phyloP scores from a whole-genome alignment of 2,797 vertebrate genomes.

The Xenopus petersii region DNA sequence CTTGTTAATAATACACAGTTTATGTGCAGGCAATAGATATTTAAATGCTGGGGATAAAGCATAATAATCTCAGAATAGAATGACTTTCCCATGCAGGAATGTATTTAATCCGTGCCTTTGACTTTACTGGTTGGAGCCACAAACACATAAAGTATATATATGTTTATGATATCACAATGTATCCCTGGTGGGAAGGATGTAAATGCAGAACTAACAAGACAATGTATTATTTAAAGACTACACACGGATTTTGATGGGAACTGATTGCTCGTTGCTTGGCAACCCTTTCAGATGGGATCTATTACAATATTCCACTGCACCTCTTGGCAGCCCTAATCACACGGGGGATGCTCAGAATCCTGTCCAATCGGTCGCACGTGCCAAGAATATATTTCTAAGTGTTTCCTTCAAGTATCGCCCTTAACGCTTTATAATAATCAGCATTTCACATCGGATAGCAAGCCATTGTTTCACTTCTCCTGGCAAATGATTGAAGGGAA shows the following conservation, averaged over 20 bases:
- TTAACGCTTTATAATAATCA: constrained; percentile 7
- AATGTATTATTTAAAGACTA: constrained; percentile 9
- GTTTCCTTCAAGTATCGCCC: constrained; percentile 4
- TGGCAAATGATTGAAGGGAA: constrained; percentile 5
- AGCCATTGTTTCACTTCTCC: neutral
- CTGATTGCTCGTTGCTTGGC: constrained; percentile 13
- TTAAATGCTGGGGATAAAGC: neutral
- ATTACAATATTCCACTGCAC: constrained; percentile 12
- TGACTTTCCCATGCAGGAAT: constrained; percentile 28
- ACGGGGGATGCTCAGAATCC: constrained; percentile 1
- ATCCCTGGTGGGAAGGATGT: constrained; percentile 6
- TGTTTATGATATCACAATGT: constrained; percentile 4
- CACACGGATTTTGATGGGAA: neutral
- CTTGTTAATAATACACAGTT: neutral
- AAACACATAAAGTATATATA: no score
- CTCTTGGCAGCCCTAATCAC: constrained; percentile 15
- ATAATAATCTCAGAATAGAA: constrained; percentile 1
- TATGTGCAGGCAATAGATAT: neutral
- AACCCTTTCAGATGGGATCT: constrained; percentile 28
- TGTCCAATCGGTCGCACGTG: constrained; percentile 11
- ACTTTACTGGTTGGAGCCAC: neutral
- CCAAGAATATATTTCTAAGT: constrained; percentile 20
- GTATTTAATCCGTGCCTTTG: constrained; percentile 13
- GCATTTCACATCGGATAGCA: neutral
- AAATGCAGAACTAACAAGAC: constrained; percentile 15